These are phyloP conservation scores for Cossypha caffra DNA, from an alignment of 2,797 vertebrate species.

Conservation along the genomic window DNA sequence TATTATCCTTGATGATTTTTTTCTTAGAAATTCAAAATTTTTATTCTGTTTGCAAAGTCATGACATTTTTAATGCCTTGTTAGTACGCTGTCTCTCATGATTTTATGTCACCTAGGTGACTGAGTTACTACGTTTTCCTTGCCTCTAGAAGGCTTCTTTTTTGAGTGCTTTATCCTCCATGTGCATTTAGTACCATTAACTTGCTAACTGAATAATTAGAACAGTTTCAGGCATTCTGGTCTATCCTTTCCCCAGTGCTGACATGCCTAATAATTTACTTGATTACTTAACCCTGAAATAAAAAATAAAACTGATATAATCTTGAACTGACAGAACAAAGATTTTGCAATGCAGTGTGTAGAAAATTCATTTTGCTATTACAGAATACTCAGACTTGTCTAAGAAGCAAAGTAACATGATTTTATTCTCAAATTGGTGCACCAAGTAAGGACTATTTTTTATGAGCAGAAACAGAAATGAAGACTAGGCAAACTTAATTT, in stretches of 20 bases:
- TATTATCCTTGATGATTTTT: neutral
- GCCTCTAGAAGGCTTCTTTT: neutral
- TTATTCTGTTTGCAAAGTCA: neutral
- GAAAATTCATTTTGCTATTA: neutral
- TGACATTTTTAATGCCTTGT: neutral
- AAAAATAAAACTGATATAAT: neutral
- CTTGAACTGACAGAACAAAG: neutral
- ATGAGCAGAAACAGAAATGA: neutral
- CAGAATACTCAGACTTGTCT: neutral
- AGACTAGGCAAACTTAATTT: neutral
- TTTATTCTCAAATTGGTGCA: neutral
- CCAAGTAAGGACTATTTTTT: neutral
- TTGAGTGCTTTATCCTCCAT: neutral
- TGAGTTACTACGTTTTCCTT: neutral
- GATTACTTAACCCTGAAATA: neutral
- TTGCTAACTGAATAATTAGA: neutral
- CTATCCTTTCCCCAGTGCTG: neutral
- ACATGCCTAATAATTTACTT: neutral
- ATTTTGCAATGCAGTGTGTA: neutral
- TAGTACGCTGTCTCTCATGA: neutral
- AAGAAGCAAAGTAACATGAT: neutral
- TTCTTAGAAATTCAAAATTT: neutral
- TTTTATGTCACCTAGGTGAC: neutral
- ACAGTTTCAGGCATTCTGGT: neutral
- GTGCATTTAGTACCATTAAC: neutral